Conservation (phyloP, 2,797 vertebrate species). For the Lindbergichthys nudifrons region DNA sequence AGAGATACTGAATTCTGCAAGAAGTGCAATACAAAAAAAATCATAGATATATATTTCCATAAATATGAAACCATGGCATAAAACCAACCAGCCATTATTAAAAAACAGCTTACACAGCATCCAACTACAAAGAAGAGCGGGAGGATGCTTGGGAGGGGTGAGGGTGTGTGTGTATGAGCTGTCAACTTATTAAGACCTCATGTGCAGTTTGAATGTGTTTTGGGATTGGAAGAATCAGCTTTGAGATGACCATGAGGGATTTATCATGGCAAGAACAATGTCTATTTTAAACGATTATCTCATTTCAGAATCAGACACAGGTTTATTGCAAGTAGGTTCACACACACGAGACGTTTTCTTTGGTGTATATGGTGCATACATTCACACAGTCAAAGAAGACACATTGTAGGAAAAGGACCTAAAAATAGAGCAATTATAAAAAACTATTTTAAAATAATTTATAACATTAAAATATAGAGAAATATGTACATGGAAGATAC, state of each 20-base stretch:
- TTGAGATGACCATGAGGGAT: constrained; percentile 23
- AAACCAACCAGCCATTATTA: constrained; percentile 35
- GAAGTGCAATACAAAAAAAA: constrained; percentile 28
- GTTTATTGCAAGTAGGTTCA: no score
- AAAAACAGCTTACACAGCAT: constrained; percentile 50
- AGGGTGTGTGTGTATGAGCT: constrained; percentile 26
- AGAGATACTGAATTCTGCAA: constrained; percentile 4
- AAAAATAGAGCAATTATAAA: no score
- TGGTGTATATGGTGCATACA: no score
- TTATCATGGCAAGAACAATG: constrained; percentile 13
- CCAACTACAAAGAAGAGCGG: constrained; percentile 40
- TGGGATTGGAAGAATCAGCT: constrained; percentile 19
- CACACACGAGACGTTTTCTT: no score
- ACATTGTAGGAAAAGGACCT: no score
- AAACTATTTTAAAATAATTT: no score
- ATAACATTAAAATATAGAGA: no score
- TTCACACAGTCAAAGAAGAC: no score
- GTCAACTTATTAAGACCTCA: constrained; percentile 34
- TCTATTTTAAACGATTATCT: constrained; percentile 29
- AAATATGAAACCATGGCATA: constrained; percentile 44
- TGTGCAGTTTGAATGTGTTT: constrained; percentile 11
- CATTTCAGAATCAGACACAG: neutral
- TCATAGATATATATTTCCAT: constrained; percentile 35
- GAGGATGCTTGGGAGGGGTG: constrained; percentile 4
- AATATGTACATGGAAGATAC: no score